These are phyloP conservation scores for Hesperia comma DNA, from an alignment of 2,888 invertebrate genomes.

Conservation along the genomic window DNA sequence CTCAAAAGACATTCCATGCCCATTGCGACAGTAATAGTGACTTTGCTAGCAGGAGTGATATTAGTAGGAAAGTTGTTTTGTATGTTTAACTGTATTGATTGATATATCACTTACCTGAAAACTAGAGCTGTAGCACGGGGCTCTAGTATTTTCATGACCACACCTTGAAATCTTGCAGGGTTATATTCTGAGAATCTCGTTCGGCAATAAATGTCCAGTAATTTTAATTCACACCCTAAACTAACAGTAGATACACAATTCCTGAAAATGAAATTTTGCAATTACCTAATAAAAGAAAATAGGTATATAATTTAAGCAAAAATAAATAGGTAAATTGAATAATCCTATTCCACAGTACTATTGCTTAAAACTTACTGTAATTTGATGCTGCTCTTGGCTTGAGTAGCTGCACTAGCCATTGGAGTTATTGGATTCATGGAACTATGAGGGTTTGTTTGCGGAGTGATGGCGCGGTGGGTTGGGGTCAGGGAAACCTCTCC, in stretches of 20 bases:
- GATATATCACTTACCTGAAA: constrained; percentile 66
- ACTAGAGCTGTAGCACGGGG: constrained; percentile 90
- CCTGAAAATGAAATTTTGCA: constrained; percentile 75
- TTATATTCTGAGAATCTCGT: constrained; percentile 93
- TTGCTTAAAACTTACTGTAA: constrained; percentile 77
- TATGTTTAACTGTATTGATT: too few relatives aligned
- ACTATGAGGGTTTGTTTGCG: constrained; percentile 81
- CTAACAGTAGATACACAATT: constrained; percentile 93
- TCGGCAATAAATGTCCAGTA: constrained; percentile 89
- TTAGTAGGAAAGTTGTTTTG: too few relatives aligned
- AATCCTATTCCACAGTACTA: background rate
- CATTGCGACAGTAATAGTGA: too few relatives aligned
- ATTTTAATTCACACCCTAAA: constrained; percentile 88
- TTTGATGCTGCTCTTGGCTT: constrained; percentile 85
- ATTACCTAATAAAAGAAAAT: too few relatives aligned
- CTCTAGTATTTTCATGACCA: constrained; percentile 92
- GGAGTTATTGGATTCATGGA: constrained; percentile 80
- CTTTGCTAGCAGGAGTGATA: too few relatives aligned
- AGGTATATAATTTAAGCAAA: too few relatives aligned
- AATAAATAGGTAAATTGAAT: too few relatives aligned
- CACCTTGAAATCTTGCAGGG: constrained; percentile 91
- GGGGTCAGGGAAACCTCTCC: constrained; percentile 75
- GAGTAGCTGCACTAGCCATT: constrained; percentile 79
- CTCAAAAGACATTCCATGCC: too few relatives aligned
- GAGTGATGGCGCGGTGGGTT: constrained; percentile 68